These are phyloP conservation scores for Haemorhous mexicanus DNA, from an alignment of 2,113 vertebrate genomes.

Conservation along the genomic window DNA sequence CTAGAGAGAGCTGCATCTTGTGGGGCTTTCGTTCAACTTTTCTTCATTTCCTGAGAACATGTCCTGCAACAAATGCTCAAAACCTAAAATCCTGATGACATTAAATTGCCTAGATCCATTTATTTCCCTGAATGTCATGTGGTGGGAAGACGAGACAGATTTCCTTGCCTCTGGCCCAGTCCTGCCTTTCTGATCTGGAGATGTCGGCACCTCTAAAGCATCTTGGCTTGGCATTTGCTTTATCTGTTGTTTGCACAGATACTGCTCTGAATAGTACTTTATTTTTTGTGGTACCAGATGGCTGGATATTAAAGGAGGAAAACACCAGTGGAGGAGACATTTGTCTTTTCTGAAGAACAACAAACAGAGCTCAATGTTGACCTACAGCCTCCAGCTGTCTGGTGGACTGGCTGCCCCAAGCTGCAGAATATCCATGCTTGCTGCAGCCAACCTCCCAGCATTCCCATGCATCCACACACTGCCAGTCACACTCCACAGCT, in stretches of 20 bases:
- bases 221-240: conserved; percentile 35
- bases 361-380: neutral
- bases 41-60: neutral
- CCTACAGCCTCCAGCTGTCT: conserved; percentile 7
- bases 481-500: neutral
- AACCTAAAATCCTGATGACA: neutral
- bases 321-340: neutral
- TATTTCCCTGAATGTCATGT: neutral
- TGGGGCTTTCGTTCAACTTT: neutral
- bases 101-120: neutral
- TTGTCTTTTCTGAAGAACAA: conserved; percentile 18
- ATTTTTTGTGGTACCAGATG: neutral
- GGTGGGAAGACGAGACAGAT: conserved; percentile 14
- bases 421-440: neutral
- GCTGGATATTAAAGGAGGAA: conserved; percentile 15
- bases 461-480: neutral
- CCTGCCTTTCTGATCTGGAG: neutral
- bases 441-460: neutral
- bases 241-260: conserved; percentile 21
- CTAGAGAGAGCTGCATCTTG: neutral
- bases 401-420: neutral
- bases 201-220: neutral
- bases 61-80: neutral
- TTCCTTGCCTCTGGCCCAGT: conserved; percentile 46
- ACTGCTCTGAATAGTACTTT: conserved; percentile 18